Base-by-base conservation (phyloP, 1,140 invertebrate genomes). In the Subanguina moxae region DNA sequence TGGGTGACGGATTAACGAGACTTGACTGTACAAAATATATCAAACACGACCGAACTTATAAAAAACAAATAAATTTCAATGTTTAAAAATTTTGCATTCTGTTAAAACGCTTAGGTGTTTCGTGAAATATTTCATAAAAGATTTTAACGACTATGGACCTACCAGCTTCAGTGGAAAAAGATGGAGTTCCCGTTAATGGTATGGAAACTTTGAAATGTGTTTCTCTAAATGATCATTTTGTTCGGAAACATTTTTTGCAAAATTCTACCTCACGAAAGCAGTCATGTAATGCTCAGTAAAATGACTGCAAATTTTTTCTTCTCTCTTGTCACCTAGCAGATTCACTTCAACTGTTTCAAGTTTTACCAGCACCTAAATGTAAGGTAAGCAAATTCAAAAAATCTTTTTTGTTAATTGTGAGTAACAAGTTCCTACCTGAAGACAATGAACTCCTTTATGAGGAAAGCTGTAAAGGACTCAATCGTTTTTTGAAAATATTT, bases 121-220 rank as follows among this genome's bases (percentile, higher is more conserved):
- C 23, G 30, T 58, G 21, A 13, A 11, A 58, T 58, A 21, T 32
- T 61, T 32, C 27, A 61, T 3, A 7, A 8, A 5, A 7, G 21
- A 61, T 1, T 32, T 42, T 25, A 43, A 64, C 57, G 9, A 17
- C 46, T 56, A 15, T 30, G 25, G 65, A 17, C 21, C 28, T 58
- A 82, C 78, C 78, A 7, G 64, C 58, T 63, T 82, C 73, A 21
- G 76, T 80, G 17, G 73, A 62, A 65, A 81, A 81, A 15, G 76
- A 77, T 7, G 79, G 80, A 9, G 68, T 59, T 21, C 65, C 70
- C 17, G 62, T 74, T 43, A 79, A 38, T 23, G 78, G 78, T 45
- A 81, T 70, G n/a, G 74, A 45, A 11, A 81, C 21, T 59, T 78
- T 72, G 56, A 82, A 82, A 46, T 76, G 68, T 61, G 68, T 66